Evolutionary conservation across 2,797 vertebrate species (phyloP).

Genomic region (Chaunax sp.): DNA sequence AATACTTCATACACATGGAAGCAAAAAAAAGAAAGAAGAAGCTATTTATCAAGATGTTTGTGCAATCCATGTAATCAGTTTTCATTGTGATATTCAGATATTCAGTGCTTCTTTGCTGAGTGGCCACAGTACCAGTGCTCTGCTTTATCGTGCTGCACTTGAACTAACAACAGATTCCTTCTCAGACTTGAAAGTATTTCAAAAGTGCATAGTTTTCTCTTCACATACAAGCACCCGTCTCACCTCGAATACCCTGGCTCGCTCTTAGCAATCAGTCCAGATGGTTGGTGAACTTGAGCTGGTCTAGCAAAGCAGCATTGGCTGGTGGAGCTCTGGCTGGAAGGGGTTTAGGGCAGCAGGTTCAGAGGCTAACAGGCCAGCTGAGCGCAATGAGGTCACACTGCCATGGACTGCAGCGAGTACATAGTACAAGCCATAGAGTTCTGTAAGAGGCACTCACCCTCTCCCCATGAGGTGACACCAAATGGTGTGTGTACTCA

Average conservation of each 20-base stretch:
- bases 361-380: constrained; percentile 48
- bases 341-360: constrained; percentile 34
- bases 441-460: constrained; percentile 14
- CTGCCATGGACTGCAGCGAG: constrained; percentile 24
- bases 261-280: constrained; percentile 53
- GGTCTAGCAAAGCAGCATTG: constrained; percentile 48
- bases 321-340: constrained; percentile 40
- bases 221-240: constrained; percentile 25
- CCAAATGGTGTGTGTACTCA: neutral
- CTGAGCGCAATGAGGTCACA: constrained; percentile 60
- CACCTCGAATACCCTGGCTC: constrained; percentile 58
- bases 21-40: too few species aligned
- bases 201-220: constrained; percentile 33
- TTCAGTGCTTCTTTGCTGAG: neutral
- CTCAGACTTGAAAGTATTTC: constrained; percentile 17
- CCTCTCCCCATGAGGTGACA: constrained; percentile 14
- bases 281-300: constrained; percentile 52
- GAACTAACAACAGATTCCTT: constrained; percentile 11
- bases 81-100: neutral
- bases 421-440: constrained; percentile 33
- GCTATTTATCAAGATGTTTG: neutral
- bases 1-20: too few species aligned
- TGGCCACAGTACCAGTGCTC: neutral
- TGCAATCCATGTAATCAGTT: neutral
- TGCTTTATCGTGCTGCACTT: too few species aligned